Conservation (phyloP, 37 sponge, comb jelly and placozoan species). For the Dysidea cf. avara region DNA sequence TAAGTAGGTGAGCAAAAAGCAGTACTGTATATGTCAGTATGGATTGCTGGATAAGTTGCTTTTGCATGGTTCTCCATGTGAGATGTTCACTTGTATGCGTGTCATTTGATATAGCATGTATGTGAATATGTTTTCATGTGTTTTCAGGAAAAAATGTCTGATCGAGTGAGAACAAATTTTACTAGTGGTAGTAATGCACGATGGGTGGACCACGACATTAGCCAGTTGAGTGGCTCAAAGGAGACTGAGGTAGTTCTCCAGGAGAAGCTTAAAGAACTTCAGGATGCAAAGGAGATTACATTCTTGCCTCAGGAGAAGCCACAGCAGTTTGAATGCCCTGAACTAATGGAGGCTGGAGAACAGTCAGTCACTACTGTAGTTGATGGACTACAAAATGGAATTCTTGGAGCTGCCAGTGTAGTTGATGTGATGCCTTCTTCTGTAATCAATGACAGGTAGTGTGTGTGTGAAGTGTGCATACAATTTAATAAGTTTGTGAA, state of each 20-base stretch:
- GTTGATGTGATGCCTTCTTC: too few species aligned
- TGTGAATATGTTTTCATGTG: neutral
- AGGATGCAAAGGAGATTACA: neutral
- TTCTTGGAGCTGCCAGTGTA: too few species aligned
- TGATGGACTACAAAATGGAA: too few species aligned
- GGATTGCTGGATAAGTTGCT: neutral
- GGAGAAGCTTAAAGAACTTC: neutral
- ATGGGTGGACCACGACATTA: conserved; percentile 12
- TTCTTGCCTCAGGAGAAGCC: conserved; percentile 5
- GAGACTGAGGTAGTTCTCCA: neutral
- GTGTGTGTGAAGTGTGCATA: too few species aligned
- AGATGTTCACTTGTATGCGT: neutral
- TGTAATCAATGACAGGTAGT: too few species aligned
- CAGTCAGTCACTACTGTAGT: conserved; percentile 12
- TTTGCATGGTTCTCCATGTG: neutral
- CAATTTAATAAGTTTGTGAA: too few species aligned
- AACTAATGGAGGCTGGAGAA: conserved; percentile 39
- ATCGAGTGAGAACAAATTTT: neutral
- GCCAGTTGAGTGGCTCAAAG: conserved; percentile 1
- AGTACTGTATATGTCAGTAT: too few species aligned
- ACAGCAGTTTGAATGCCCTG: neutral
- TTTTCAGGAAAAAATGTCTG: neutral
- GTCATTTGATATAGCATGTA: neutral
- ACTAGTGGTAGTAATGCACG: neutral
- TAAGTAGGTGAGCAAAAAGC: too few species aligned